These are phyloP conservation scores for Neopipo cinnamomea DNA, from an alignment of 2,113 vertebrate species.

Conservation along the genomic window DNA sequence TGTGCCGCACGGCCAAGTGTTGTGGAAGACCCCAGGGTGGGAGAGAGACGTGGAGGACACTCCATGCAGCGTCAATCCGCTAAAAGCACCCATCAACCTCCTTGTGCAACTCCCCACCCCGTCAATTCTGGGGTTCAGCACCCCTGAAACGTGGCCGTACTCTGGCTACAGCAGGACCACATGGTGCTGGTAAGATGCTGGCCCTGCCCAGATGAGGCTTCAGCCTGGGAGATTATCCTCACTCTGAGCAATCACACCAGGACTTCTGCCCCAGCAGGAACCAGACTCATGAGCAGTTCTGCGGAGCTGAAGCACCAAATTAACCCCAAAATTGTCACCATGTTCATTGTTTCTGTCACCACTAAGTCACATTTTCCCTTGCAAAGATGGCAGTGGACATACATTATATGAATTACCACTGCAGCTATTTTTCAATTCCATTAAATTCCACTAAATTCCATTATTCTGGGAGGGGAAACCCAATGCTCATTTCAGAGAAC, in stretches of 20 bases:
- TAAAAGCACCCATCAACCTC: background rate
- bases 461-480: background rate
- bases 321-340: background rate
- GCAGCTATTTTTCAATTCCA: conserved; percentile 31
- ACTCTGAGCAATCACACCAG: background rate
- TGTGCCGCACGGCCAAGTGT: accelerated
- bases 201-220: accelerated
- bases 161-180: accelerated
- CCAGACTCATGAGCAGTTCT: background rate
- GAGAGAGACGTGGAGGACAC: accelerated
- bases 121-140: background rate
- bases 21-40: accelerated
- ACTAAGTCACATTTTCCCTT: background rate
- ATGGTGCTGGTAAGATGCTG: accelerated
- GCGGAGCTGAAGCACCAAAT: background rate
- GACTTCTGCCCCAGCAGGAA: background rate
- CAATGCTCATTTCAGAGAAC: background rate
- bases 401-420: background rate
- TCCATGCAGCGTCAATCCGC: accelerated
- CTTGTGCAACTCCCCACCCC: accelerated
- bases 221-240: background rate
- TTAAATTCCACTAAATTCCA: conserved; percentile 1
- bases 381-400: background rate
- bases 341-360: background rate
- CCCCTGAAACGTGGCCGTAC: accelerated